phyloP scores from a whole-genome alignment of 1,140 invertebrate species.

The Conus ventricosus region DNA sequence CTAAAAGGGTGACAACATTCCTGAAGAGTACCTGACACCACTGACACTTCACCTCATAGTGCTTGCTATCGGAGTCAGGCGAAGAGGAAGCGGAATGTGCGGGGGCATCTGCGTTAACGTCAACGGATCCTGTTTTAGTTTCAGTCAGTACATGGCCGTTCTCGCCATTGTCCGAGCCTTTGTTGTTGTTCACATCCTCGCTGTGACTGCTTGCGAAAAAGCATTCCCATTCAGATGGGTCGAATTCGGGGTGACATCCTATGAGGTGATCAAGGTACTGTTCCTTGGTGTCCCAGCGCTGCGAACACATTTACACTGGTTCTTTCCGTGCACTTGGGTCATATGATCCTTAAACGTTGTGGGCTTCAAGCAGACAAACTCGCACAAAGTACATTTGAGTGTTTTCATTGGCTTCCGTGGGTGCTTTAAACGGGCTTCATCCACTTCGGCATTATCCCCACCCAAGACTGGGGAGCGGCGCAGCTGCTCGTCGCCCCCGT shows the following conservation, averaged over 20 bases:
- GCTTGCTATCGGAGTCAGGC: too few species aligned
- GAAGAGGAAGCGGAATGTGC: too few species aligned
- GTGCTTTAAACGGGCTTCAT: slow-evolving; percentile 58
- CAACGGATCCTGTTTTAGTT: too few species aligned
- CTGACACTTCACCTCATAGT: too few species aligned
- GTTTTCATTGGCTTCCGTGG: slow-evolving; percentile 64
- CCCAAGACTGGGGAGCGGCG: slow-evolving; percentile 14
- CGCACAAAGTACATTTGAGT: slow-evolving; percentile 61
- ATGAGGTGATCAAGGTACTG: slow-evolving; percentile 62
- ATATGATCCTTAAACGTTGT: slow-evolving; percentile 59
- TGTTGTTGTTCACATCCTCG: slow-evolving; percentile 32
- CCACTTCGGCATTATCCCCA: background rate
- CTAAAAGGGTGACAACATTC: too few species aligned
- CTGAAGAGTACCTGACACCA: too few species aligned
- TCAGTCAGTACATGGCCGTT: too few species aligned
- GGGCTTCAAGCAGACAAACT: slow-evolving; percentile 62
- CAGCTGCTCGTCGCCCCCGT: background rate
- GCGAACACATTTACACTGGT: slow-evolving; percentile 63
- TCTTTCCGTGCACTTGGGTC: slow-evolving; percentile 46
- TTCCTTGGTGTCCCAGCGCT: slow-evolving; percentile 58
- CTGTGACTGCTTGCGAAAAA: slow-evolving; percentile 38
- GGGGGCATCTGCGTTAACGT: too few species aligned
- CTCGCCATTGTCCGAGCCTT: background rate
- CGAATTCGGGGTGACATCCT: slow-evolving; percentile 58
- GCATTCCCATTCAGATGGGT: slow-evolving; percentile 58